These are phyloP conservation scores for Rhopalosiphum maidis DNA, from an alignment of 1,140 invertebrate species.

Conservation along the genomic window DNA sequence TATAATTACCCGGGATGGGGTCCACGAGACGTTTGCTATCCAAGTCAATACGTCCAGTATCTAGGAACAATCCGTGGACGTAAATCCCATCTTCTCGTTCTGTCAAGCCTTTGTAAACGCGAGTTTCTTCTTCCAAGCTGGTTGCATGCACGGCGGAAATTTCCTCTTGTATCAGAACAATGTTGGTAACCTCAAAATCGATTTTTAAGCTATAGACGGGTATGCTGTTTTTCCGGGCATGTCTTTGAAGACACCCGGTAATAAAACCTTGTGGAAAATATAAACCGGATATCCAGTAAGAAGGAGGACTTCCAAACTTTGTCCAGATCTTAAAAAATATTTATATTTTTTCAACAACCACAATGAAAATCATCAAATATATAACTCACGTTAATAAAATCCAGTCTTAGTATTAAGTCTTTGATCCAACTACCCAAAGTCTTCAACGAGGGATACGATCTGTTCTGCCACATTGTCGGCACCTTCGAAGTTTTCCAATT, in stretches of 20 bases:
- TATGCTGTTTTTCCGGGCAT: slow-evolving; percentile 79
- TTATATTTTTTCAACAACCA: neutral
- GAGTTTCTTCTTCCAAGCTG: slow-evolving; percentile 60
- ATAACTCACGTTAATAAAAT: slow-evolving; percentile 72
- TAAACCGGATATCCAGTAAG: slow-evolving; percentile 90
- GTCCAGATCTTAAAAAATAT: slow-evolving; percentile 69
- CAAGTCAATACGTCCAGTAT: slow-evolving; percentile 83
- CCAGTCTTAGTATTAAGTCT: slow-evolving; percentile 77
- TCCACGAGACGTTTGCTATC: slow-evolving; percentile 72
- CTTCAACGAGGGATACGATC: slow-evolving; percentile 86
- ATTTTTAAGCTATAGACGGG: slow-evolving; percentile 87
- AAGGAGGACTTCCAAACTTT: slow-evolving; percentile 71
- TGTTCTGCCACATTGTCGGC: slow-evolving; percentile 79
- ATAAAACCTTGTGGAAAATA: slow-evolving; percentile 92
- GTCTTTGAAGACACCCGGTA: slow-evolving; percentile 85
- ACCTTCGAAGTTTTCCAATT: slow-evolving; percentile 65
- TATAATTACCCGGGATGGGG: slow-evolving; percentile 69
- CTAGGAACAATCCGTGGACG: slow-evolving; percentile 85
- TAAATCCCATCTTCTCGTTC: slow-evolving; percentile 78
- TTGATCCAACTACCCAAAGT: slow-evolving; percentile 81
- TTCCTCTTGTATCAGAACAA: slow-evolving; percentile 72
- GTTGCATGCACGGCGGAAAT: slow-evolving; percentile 67
- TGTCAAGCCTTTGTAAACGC: slow-evolving; percentile 68
- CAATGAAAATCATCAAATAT: neutral
- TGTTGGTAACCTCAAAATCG: slow-evolving; percentile 71